Base-by-base conservation (phyloP, 2,888 invertebrate species). In the Shargacucullia verbasci region DNA sequence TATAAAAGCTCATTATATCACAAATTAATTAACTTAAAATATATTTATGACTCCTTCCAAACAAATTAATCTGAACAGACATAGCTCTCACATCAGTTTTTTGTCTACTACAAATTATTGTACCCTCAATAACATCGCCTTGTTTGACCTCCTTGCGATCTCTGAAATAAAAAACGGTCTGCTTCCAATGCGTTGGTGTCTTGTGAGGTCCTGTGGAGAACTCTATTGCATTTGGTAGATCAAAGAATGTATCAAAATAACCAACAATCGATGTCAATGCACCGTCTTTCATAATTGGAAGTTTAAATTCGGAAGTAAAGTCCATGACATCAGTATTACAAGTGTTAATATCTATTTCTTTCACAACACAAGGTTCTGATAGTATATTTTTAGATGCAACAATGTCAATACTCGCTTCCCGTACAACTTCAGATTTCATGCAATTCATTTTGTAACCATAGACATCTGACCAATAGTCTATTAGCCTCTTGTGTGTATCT, bases 391-490 rank as follows among this genome's bases (percentile, higher is more conserved):
- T 94, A 0, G 92, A 80, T 41, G 86, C 82, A 1, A 95, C 94
- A 45, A 95, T 76, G 56, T 92, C 94, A 33, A 95, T 85, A 49
- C 94, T 92, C 0, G 96, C 95, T 72, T 99, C 98, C 77, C 95
- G 94, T 0, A 98, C 92, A 0, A 98, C 98, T 83, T 98, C 97
- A 0, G 95, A 95, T 81, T 97, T 97, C 96, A 99, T 97, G 75
- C 97, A 97, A 60, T 96, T 96, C 99, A 99, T 99, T 90, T 97
- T 97, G 79, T 97, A 98, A 0, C 98, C 98, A 79, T 99, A 99
- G 0, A 99, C 99, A 88, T 99, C 95, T 13, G 98, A 96, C 99
- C 99, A 99, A 86, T 97, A 99, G 40, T 95, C 95, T 1, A 99
- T 96, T 54, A 96, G 94, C 68, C 95, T 96, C 34, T 95, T 94